Conservation (phyloP, 2,888 invertebrate genomes). For the Saturnia japonica region DNA sequence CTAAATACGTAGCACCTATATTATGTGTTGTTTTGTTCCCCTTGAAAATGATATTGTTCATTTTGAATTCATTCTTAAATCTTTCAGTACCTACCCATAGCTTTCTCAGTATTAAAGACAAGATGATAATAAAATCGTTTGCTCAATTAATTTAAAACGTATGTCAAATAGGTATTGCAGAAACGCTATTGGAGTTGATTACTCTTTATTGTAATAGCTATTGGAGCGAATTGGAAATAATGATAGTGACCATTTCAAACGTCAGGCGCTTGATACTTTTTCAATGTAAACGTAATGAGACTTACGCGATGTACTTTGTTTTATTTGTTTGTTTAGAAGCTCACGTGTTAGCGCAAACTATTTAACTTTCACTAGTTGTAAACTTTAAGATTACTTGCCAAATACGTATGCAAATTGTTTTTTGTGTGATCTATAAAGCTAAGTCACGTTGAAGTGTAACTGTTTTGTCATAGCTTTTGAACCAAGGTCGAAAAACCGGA, state of each 20-base stretch:
- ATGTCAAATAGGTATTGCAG: conserved; percentile 30
- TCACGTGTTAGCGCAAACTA: conserved; percentile 22
- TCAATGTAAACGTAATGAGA: conserved; percentile 38
- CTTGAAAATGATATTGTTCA: neutral
- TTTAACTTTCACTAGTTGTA: conserved; percentile 69
- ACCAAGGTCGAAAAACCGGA: conserved; percentile 74
- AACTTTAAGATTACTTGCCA: conserved; percentile 52
- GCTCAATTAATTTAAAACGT: conserved; percentile 32
- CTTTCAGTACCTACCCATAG: conserved; percentile 23
- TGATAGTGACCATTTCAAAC: conserved; percentile 32
- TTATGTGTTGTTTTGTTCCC: neutral
- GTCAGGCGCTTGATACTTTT: conserved; percentile 39
- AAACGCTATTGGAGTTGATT: conserved; percentile 39
- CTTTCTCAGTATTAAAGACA: conserved; percentile 20
- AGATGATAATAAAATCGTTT: conserved; percentile 28
- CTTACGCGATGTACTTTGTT: conserved; percentile 28
- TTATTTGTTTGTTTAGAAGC: conserved; percentile 36
- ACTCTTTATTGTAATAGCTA: conserved; percentile 48
- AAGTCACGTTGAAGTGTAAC: conserved; percentile 54
- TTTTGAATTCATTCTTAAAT: conserved; percentile 15
- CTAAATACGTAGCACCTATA: neutral
- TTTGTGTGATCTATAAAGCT: conserved; percentile 59
- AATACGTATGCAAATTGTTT: conserved; percentile 65
- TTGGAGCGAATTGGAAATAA: conserved; percentile 47
- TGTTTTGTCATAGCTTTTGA: conserved; percentile 49